phyloP scores from a whole-genome alignment of 2,888 invertebrate genomes.

The Eustalomyia histrio region DNA sequence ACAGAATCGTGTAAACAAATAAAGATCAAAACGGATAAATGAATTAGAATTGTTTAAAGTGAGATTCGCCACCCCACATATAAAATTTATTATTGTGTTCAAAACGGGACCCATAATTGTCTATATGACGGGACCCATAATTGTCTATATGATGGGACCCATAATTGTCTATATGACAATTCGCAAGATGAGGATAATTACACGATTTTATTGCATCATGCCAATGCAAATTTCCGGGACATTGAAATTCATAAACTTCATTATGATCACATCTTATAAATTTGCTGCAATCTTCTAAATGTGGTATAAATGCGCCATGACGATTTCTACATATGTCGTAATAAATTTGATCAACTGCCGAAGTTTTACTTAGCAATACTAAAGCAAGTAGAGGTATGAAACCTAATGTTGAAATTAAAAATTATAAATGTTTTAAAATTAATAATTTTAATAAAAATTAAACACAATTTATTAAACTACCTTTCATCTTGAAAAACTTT shows the following conservation, averaged over 20 bases:
- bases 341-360: background rate
- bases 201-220: constrained; percentile 65
- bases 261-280: constrained; percentile 70
- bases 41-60: no score
- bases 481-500: constrained; percentile 46
- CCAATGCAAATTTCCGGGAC: constrained; percentile 69
- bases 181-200: constrained; percentile 54
- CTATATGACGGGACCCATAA: no score
- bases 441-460: background rate
- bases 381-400: background rate
- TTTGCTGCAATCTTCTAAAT: constrained; percentile 71
- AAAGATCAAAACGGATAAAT: no score
- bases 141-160: no score
- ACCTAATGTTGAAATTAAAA: background rate
- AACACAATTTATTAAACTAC: constrained; percentile 16
- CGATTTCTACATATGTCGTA: constrained; percentile 25
- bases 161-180: constrained; percentile 13
- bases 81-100: no score
- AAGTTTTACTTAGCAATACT: background rate
- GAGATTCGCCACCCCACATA: no score
- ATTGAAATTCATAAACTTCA: constrained; percentile 64
- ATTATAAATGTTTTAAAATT: no score
- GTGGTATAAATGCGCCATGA: constrained; percentile 56
- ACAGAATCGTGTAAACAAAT: no score
- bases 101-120: no score